Conservation (phyloP, 2,888 invertebrate genomes). For the Agapostemon virescens region DNA sequence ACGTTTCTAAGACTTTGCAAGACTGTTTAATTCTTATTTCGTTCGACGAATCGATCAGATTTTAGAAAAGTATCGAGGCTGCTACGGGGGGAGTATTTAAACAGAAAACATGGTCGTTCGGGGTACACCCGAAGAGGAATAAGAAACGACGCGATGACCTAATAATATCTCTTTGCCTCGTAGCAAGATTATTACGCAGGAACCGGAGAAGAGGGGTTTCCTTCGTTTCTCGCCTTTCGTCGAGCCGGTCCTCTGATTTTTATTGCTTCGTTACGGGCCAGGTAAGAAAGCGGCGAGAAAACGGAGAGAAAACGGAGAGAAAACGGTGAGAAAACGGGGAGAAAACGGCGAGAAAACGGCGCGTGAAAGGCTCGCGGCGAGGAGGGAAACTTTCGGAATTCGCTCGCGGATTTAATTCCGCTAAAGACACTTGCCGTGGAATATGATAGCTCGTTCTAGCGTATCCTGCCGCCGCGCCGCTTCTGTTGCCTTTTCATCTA, state of each 20-base stretch:
- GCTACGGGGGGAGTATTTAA: background rate
- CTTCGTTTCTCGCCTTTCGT: background rate
- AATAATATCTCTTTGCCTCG: background rate
- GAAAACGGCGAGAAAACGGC: background rate
- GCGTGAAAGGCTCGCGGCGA: conserved; percentile 3
- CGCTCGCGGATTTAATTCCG: conserved; percentile 46
- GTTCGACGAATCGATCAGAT: too few species aligned
- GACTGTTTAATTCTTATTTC: too few species aligned
- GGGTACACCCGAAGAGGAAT: background rate
- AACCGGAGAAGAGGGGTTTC: background rate
- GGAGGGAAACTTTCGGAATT: conserved; percentile 28
- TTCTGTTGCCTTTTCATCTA: conserved; percentile 28
- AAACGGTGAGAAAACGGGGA: background rate
- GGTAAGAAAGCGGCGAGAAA: background rate
- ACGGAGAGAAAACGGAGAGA: background rate
- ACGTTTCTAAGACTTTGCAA: too few species aligned
- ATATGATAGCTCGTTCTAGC: conserved; percentile 26
- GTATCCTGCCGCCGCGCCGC: background rate
- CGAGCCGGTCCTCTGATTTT: background rate
- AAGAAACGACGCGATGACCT: background rate
- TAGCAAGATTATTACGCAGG: background rate
- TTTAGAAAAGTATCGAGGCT: too few species aligned
- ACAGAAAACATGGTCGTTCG: background rate
- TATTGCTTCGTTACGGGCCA: conserved; percentile 2
- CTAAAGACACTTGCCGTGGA: conserved; percentile 32